Evolutionary conservation across 2,113 vertebrate genomes (phyloP).

Genomic region (Sterna hirundo): DNA sequence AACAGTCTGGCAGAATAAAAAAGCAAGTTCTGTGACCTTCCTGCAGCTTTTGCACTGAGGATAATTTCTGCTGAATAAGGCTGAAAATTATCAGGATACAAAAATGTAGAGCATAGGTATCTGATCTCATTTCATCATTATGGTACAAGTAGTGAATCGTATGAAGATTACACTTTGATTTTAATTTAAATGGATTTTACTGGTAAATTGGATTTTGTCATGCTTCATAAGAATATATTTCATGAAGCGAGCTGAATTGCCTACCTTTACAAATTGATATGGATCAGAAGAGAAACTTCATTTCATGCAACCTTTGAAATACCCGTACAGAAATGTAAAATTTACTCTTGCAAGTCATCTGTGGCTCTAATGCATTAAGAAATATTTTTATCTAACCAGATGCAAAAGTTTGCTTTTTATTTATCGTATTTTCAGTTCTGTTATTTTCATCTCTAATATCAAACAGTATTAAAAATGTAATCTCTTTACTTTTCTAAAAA

Average conservation of each 20-base stretch:
- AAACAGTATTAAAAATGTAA: background rate
- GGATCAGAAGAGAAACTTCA: constrained; percentile 75
- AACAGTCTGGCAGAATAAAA: background rate
- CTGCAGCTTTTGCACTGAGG: background rate
- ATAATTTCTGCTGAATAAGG: constrained; percentile 54
- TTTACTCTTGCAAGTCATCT: constrained; percentile 62
- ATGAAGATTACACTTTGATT: constrained; percentile 69
- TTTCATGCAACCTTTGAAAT: constrained; percentile 76
- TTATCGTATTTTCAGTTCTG: background rate
- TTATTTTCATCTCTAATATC: background rate
- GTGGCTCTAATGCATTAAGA: constrained; percentile 34
- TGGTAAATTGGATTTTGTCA: constrained; percentile 77
- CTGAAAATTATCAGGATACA: constrained; percentile 34
- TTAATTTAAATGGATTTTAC: constrained; percentile 80
- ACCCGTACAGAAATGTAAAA: constrained; percentile 65
- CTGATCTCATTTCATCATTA: constrained; percentile 63
- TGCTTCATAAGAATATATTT: constrained; percentile 74
- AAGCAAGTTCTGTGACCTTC: background rate
- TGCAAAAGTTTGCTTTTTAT: background rate
- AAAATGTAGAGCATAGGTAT: constrained; percentile 27
- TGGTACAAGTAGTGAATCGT: constrained; percentile 23
- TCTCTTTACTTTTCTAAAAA: background rate
- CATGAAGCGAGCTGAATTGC: constrained; percentile 59
- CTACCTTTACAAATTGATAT: constrained; percentile 75
- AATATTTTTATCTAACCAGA: constrained; percentile 61